Evolutionary conservation across 2,888 invertebrate species (phyloP).

Genomic region (Troides oblongomaculatus): DNA sequence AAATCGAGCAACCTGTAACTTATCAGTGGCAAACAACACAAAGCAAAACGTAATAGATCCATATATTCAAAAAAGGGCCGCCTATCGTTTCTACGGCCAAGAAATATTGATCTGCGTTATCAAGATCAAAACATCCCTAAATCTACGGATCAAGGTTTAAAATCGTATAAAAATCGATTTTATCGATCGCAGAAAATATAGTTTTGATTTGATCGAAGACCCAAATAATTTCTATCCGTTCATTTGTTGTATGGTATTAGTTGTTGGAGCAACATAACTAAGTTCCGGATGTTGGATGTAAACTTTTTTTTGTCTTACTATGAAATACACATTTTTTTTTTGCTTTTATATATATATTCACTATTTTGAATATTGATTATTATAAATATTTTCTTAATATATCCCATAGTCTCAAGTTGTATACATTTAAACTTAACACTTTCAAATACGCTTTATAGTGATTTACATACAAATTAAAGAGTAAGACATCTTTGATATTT

Average conservation of each 20-base stretch:
- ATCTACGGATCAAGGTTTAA: slow-evolving; percentile 40
- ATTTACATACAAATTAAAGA: background rate
- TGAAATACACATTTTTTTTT: too few species aligned
- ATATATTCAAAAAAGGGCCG: slow-evolving; percentile 66
- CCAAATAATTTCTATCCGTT: slow-evolving; percentile 26
- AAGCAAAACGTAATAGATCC: slow-evolving; percentile 68
- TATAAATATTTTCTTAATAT: too few species aligned
- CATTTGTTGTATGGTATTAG: slow-evolving; percentile 24
- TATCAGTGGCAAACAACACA: slow-evolving; percentile 49
- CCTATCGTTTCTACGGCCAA: slow-evolving; percentile 39
- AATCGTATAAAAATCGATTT: slow-evolving; percentile 35
- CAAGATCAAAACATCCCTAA: slow-evolving; percentile 39
- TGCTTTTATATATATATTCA: too few species aligned
- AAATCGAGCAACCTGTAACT: slow-evolving; percentile 50
- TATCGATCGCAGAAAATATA: slow-evolving; percentile 8
- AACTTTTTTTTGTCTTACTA: background rate
- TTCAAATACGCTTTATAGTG: background rate
- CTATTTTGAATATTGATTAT: too few species aligned
- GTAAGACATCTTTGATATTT: too few species aligned
- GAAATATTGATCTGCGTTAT: slow-evolving; percentile 35
- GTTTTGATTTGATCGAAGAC: slow-evolving; percentile 28
- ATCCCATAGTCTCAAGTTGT: too few species aligned
- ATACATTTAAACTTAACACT: too few species aligned
- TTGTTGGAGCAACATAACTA: slow-evolving; percentile 18
- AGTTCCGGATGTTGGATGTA: slow-evolving; percentile 22